Evolutionary conservation across 2,113 vertebrate genomes (phyloP).

Genomic region (Abramis brama): DNA sequence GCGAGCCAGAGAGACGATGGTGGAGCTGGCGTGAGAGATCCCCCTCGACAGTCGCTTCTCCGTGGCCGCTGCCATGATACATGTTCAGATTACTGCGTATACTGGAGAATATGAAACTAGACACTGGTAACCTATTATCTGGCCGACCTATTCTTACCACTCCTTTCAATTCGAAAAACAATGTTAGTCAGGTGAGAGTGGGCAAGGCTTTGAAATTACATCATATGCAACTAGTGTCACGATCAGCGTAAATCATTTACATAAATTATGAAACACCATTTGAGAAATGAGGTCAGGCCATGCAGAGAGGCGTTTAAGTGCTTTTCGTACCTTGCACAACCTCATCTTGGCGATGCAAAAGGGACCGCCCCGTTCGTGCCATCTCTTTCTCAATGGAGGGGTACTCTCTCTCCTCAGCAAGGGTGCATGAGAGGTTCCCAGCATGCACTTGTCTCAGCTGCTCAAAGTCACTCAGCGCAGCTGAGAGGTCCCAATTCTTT

Average conservation of each 20-base stretch:
- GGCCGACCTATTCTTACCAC: background rate
- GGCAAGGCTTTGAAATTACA: slow-evolving; percentile 7
- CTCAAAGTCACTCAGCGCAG: slow-evolving; percentile 92
- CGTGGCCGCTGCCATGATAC: slow-evolving; percentile 60
- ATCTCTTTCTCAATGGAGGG: slow-evolving; percentile 78
- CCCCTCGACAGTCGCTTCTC: slow-evolving; percentile 93
- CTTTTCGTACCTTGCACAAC: slow-evolving; percentile 84
- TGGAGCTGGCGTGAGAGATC: slow-evolving; percentile 94
- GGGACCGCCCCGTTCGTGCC: slow-evolving; percentile 73
- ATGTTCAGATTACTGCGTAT: background rate
- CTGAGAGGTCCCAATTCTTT: slow-evolving; percentile 96
- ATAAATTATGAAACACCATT: background rate
- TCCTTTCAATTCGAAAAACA: background rate
- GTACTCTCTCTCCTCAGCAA: slow-evolving; percentile 77
- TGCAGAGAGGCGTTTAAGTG: background rate
- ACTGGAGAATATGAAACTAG: slow-evolving; percentile 8
- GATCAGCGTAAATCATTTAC: slow-evolving; percentile 1
- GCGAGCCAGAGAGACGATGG: slow-evolving; percentile 92
- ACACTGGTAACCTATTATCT: slow-evolving; percentile 7
- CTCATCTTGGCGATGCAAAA: slow-evolving; percentile 92
- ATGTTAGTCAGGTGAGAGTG: background rate
- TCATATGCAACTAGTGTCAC: background rate
- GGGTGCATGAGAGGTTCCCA: slow-evolving; percentile 79
- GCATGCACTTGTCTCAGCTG: slow-evolving; percentile 91
- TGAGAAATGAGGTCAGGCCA: background rate